Evolutionary conservation across 2,888 invertebrate genomes (phyloP), one percentile per base, ranked within the genome.

Genomic region (Pseudanteris insignis): DNA sequence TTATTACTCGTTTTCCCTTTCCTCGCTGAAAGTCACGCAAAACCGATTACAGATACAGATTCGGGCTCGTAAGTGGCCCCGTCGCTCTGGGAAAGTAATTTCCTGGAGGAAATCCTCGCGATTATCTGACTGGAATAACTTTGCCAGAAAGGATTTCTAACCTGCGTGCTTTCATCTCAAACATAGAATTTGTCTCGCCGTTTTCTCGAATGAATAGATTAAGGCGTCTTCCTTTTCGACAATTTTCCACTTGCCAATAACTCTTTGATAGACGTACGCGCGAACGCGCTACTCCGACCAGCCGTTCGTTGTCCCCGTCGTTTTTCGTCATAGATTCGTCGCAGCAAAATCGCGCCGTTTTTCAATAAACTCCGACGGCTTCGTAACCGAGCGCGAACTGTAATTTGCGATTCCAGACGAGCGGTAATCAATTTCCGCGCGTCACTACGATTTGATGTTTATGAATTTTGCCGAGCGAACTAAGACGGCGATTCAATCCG

Each of bases 51-150:
- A 62, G 58, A 59, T 62, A 62, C 59, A 62, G 61, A 55, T 62
- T 51, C 54, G 54, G n/a, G 51, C 38, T 38, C 59, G 64, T 64
- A 48, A 54, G 59, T 46, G 65, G 60, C 64, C 60, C 64, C 63
- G 68, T 70, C 69, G 69, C 65, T 65, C 69, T 70, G 73, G 65
- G 67, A 74, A 73, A 73, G 73, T 74, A 75, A 74, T 75, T 75
- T 75, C 74, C 74, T 70, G 68, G 41, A 70, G 74, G 74, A 75
- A 75, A 75, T 74, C 74, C 72, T 65, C 57, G 67, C 70, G 72
- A 73, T 73, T 74, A 74, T 74, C 72, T 70, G 48, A 50, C 68
- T 70, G 67, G 69, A 73, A 70, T 71, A 73, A 72, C 70, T 68
- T 66, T 61, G 68, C 63, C 67, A 66, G 67, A 67, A 68, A 68